Evolutionary conservation across 2,113 vertebrate genomes (phyloP).

Genomic region (Ciconia stormi): DNA sequence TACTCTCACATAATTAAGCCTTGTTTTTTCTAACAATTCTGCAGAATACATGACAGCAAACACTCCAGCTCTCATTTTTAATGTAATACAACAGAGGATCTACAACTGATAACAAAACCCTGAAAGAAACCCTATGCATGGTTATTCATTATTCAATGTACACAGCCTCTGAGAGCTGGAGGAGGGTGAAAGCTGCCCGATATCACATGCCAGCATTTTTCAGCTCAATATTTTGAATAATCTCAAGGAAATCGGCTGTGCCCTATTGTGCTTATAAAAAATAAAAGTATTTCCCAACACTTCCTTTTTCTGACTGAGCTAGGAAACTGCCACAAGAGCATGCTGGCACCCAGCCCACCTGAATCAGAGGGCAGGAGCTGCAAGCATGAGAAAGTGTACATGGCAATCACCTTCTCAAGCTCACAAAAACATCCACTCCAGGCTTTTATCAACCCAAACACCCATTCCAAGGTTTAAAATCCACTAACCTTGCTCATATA

Average conservation of each 20-base stretch:
- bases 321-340: not conserved
- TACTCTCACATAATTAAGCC: not conserved
- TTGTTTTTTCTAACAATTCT: not conserved
- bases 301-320: not conserved
- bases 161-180: not conserved
- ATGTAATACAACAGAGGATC: not conserved
- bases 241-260: not conserved
- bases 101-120: not conserved
- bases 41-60: not conserved
- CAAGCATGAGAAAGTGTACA: not conserved
- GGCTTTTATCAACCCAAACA: not conserved
- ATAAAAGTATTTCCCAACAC: not conserved
- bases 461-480: not conserved
- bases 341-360: not conserved
- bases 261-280: not conserved
- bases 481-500: not conserved
- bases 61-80: not conserved
- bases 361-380: not conserved
- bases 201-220: accelerated
- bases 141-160: accelerated
- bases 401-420: not conserved
- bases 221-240: not conserved
- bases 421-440: not conserved
- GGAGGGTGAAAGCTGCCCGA: not conserved
- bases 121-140: accelerated